Conservation (phyloP, 2,113 vertebrate species). For the Jacana jacana region DNA sequence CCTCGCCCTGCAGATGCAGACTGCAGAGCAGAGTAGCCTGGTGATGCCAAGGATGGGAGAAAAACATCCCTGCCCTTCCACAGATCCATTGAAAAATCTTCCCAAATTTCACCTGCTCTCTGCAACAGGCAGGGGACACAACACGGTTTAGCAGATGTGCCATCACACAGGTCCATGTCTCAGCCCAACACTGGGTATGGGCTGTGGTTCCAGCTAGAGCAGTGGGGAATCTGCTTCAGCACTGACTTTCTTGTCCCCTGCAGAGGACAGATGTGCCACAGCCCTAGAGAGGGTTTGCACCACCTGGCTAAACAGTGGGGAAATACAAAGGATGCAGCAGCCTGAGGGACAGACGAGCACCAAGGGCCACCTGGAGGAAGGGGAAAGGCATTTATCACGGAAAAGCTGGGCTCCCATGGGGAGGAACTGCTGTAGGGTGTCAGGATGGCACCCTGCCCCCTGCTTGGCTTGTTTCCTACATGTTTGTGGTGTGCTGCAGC, state of each 20-base stretch:
- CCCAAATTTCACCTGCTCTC: neutral
- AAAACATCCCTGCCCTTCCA: neutral
- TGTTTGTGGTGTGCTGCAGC: neutral
- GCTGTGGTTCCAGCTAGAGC: neutral
- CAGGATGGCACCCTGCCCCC: neutral
- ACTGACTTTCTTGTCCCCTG: neutral
- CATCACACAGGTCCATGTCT: neutral
- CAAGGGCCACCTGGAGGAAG: neutral
- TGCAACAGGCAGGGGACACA: neutral
- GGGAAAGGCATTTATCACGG: neutral
- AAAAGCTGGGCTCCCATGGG: neutral
- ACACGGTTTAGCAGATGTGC: neutral
- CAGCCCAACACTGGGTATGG: neutral
- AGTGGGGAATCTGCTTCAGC: neutral
- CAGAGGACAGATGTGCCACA: neutral
- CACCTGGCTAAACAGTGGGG: accelerated
- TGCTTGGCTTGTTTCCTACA: neutral
- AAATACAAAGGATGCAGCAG: neutral
- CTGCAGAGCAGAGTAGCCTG: neutral
- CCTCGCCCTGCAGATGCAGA: constrained; percentile 39
- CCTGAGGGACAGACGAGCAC: neutral
- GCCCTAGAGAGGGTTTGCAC: neutral
- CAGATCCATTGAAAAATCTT: neutral
- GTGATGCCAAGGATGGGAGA: neutral
- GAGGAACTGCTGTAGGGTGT: neutral